Evolutionary conservation across 2,797 vertebrate species (phyloP), one percentile per base, ranked within the genome.

Genomic region (Luscinia megarhynchos): DNA sequence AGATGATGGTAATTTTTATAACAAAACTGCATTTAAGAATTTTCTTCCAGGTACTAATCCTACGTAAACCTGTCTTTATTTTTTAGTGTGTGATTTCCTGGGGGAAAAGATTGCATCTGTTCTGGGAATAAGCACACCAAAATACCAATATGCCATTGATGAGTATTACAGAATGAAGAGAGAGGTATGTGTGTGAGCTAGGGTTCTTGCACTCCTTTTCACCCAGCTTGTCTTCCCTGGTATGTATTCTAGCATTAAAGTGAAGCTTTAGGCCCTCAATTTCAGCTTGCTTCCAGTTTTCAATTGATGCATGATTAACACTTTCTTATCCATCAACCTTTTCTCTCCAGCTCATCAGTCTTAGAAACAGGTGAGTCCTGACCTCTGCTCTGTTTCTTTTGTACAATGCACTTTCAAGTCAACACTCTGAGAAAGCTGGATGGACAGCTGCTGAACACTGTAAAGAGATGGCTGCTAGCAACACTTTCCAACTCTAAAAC

Each of bases 61-160:
- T 57, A 30, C 14, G 2, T 86, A 82, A 93, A 92, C 73, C 10
- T 91, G 23, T 79, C 50, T 92, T 82, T 93, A 36, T 83, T 90
- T 90, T 96, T 90, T 79, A 99, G 99, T 99, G 21, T 99, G 99
- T 95, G 99, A 99, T 96, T 99, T 99, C 95, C 97, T 99, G 54
- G 99, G 99, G 61, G 99, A 99, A 96, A 99, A 99, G 97, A 99
- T 99, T 97, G 99, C 99, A 11, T 99, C 99, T 27, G 98, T 99
- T 91, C 98, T 99, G 81, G 99, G 99, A 24, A 99, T 99, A 96
- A 99, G 99, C 66, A 99, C 99, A 36, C 98, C 99, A 67, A 99
- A 99, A 96, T 99, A 99, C 96, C 99, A 99, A 8, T 99, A 99
- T 79, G 99, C 99, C 86, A 99, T 99, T 48, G 99, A 99, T 81